These are phyloP conservation scores for Drosophila hydei DNA, from an alignment of 1,140 invertebrate genomes.

Conservation along the genomic window DNA sequence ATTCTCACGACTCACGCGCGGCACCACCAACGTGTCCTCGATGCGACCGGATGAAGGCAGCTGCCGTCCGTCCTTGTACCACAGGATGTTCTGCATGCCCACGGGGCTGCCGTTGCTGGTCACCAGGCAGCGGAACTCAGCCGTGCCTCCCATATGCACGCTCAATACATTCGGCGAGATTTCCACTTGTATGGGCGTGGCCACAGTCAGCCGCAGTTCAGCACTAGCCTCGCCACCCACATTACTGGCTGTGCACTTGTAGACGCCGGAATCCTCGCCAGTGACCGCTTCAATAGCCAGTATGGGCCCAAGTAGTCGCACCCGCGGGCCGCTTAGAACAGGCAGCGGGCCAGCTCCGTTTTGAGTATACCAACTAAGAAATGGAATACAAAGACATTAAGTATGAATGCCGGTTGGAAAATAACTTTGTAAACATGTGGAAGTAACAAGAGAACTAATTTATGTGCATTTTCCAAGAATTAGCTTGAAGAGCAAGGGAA, in stretches of 20 bases:
- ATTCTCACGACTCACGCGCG: constrained; percentile 90
- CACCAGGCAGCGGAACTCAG: constrained; percentile 90
- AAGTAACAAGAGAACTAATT: too few species aligned
- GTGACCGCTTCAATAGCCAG: constrained; percentile 90
- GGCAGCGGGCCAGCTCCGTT: constrained; percentile 87
- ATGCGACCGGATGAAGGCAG: constrained; percentile 87
- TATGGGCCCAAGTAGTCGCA: constrained; percentile 88
- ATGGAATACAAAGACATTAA: not conserved
- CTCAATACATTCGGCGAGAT: constrained; percentile 88
- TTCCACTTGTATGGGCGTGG: constrained; percentile 89
- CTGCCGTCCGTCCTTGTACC: constrained; percentile 91
- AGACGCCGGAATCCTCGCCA: constrained; percentile 88
- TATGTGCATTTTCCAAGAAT: too few species aligned
- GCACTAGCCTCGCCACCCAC: constrained; percentile 89
- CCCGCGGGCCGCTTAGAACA: constrained; percentile 87
- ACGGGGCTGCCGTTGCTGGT: constrained; percentile 84
- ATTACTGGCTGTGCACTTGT: constrained; percentile 89
- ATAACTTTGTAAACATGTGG: too few species aligned
- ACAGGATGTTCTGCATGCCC: constrained; percentile 84
- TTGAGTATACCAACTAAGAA: constrained; percentile 88
- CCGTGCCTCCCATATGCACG: constrained; percentile 90
- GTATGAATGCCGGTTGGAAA: too few species aligned
- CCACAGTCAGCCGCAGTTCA: constrained; percentile 88
- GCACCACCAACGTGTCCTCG: constrained; percentile 87
- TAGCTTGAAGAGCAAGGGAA: not conserved